phyloP scores from a whole-genome alignment of 1,140 invertebrate genomes.

The Paraescarpia echinospica region DNA sequence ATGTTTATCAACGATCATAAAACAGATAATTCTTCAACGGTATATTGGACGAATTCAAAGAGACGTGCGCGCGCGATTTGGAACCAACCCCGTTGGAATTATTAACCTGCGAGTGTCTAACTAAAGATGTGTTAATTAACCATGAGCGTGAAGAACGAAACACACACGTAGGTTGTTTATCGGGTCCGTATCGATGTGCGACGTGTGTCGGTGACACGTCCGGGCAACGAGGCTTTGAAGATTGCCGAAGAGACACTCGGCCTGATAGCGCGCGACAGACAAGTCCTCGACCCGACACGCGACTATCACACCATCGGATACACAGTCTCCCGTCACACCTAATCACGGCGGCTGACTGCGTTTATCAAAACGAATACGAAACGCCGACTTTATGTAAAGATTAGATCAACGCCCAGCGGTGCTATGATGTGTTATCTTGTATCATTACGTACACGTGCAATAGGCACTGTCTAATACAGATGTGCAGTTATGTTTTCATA shows the following conservation, averaged over 20 bases:
- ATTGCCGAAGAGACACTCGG: neutral
- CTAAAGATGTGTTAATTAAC: neutral
- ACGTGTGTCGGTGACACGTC: neutral
- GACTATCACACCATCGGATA: neutral
- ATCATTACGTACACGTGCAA: too few species aligned
- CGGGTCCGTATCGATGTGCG: neutral
- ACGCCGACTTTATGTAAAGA: neutral
- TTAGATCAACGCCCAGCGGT: neutral
- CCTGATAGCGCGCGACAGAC: neutral
- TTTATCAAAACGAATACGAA: neutral
- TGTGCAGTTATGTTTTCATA: too few species aligned
- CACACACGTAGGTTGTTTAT: neutral
- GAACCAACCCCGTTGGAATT: neutral
- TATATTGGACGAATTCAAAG: neutral
- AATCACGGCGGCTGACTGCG: neutral
- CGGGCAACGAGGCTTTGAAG: neutral
- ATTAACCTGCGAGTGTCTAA: neutral
- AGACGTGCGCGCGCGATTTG: neutral
- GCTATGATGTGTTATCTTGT: neutral
- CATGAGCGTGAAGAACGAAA: neutral
- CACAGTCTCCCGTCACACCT: neutral
- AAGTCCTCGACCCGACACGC: neutral
- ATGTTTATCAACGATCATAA: too few species aligned
- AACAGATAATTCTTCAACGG: too few species aligned
- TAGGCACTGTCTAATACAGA: too few species aligned